These are phyloP conservation scores for Patella ulyssiponensis DNA, from an alignment of 2,888 invertebrate species.

Conservation along the genomic window DNA sequence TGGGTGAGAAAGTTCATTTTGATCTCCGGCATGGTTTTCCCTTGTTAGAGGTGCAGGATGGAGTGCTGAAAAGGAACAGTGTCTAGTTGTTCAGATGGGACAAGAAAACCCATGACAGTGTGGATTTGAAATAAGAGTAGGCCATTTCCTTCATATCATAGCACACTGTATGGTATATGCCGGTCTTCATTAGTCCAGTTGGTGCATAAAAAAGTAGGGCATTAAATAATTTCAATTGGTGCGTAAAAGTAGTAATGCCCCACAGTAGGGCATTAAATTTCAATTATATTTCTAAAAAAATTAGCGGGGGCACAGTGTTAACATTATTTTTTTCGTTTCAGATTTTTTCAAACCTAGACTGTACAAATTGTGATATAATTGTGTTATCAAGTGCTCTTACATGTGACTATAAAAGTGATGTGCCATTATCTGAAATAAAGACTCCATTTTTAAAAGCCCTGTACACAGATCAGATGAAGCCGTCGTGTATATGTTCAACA, in stretches of 20 bases:
- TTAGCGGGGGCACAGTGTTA: not conserved
- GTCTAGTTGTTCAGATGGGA: too few relatives aligned
- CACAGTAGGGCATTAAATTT: not conserved
- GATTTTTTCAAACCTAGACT: slow-evolving; percentile 52
- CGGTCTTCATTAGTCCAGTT: too few relatives aligned
- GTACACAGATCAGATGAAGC: slow-evolving; percentile 53
- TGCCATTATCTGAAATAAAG: slow-evolving; percentile 55
- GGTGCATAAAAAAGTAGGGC: not conserved
- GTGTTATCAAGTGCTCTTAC: slow-evolving; percentile 53
- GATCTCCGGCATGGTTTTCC: too few relatives aligned
- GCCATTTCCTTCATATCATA: too few relatives aligned
- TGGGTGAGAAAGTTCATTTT: too few relatives aligned
- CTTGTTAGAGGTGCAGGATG: too few relatives aligned
- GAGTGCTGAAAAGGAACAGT: too few relatives aligned
- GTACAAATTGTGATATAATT: slow-evolving; percentile 46
- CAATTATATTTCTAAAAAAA: not conserved
- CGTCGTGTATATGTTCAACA: slow-evolving; percentile 55
- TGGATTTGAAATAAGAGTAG: too few relatives aligned
- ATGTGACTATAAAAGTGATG: slow-evolving; percentile 59
- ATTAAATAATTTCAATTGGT: not conserved
- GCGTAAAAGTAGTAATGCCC: too few relatives aligned
- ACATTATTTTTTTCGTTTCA: slow-evolving; percentile 37
- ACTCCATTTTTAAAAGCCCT: slow-evolving; percentile 62
- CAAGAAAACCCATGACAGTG: too few relatives aligned
- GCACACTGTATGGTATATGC: too few relatives aligned